Conservation (phyloP, 2,797 vertebrate genomes). For the Erpetoichthys calabaricus region DNA sequence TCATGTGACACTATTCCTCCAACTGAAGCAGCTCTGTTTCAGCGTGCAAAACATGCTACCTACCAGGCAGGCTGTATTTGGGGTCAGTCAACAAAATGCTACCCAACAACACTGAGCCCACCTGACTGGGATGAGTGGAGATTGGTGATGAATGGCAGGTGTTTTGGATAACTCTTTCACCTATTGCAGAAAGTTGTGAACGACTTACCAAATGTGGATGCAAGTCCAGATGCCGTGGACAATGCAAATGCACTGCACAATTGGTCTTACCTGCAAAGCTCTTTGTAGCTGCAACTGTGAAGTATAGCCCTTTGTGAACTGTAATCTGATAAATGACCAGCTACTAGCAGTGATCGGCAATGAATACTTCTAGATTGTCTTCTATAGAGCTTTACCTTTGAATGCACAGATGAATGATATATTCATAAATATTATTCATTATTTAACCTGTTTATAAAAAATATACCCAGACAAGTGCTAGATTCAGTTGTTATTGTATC, state of each 20-base stretch:
- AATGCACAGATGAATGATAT: too few relatives aligned
- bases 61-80: conserved; percentile 9
- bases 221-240: conserved; percentile 1
- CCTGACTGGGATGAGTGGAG: conserved; percentile 1
- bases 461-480: too few relatives aligned
- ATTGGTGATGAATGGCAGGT: background rate
- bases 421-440: too few relatives aligned
- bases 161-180: conserved; percentile 7
- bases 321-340: too few relatives aligned
- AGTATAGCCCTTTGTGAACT: too few relatives aligned
- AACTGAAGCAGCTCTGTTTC: conserved; percentile 1
- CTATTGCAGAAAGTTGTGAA: conserved; percentile 10
- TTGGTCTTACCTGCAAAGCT: too few relatives aligned
- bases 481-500: too few relatives aligned
- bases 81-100: conserved; percentile 7
- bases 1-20: conserved; percentile 3
- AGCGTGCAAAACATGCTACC: conserved; percentile 11
- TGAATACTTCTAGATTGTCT: too few relatives aligned
- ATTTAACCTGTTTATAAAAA: too few relatives aligned
- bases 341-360: too few relatives aligned
- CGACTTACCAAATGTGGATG: conserved; percentile 3
- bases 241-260: background rate
- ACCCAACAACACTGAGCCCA: conserved; percentile 6
- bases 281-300: too few relatives aligned
- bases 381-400: too few relatives aligned